These are phyloP conservation scores for Drosophila aldrichi DNA, from an alignment of 2,888 invertebrate species.

Conservation along the genomic window DNA sequence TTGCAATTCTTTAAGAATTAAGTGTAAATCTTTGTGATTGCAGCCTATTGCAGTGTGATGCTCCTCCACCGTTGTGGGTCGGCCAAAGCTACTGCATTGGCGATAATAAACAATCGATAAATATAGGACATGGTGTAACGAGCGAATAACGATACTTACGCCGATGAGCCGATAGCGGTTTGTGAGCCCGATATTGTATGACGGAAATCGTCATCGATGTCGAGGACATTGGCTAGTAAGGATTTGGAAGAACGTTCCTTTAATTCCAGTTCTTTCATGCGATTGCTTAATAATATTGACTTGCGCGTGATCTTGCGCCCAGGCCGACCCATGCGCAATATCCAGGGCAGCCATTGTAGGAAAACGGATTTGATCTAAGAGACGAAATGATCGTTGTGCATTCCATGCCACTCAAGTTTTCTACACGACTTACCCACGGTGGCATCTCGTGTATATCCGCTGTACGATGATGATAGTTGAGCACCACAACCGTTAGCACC, in stretches of 20 bases:
- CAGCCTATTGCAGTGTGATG: constrained; percentile 88
- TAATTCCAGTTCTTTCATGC: constrained; percentile 96
- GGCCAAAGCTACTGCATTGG: constrained; percentile 87
- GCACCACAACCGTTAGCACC: constrained; percentile 97
- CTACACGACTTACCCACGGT: constrained; percentile 92
- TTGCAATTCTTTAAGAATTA: constrained; percentile 96
- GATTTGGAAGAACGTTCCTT: constrained; percentile 97
- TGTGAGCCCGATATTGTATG: constrained; percentile 88
- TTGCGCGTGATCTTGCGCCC: constrained; percentile 97
- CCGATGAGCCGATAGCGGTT: constrained; percentile 88
- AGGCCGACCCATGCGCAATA: constrained; percentile 97
- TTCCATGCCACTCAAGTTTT: neutral
- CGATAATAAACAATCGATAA: constrained; percentile 3
- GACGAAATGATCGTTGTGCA: neutral
- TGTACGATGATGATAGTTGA: constrained; percentile 98
- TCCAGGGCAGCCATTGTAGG: constrained; percentile 99
- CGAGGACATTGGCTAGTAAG: constrained; percentile 96
- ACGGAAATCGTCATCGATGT: constrained; percentile 97
- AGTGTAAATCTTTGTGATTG: constrained; percentile 94
- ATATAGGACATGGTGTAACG: neutral
- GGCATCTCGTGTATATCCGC: constrained; percentile 99
- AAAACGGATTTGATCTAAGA: constrained; percentile 96
- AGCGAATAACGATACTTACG: constrained; percentile 85
- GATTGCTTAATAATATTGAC: constrained; percentile 94
- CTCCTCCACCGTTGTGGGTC: constrained; percentile 92